Base-by-base conservation (phyloP, 2,797 vertebrate species). In the Epinephelus coioides region DNA sequence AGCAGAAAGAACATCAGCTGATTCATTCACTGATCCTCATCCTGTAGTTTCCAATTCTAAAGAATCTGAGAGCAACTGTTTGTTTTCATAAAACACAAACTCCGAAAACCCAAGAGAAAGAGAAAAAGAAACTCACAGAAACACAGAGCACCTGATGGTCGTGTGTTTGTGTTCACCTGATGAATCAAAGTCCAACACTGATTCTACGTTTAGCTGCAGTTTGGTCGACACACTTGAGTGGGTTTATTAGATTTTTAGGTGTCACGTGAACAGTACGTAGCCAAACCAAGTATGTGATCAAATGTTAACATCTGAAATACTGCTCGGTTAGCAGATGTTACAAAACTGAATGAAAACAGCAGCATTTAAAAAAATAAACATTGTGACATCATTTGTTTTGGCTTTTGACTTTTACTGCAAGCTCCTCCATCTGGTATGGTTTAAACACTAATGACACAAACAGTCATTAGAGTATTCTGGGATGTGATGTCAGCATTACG, bases 401-500 rank as follows among this genome's bases (percentile, higher is more conserved):
- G 10, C 56, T 67, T 73, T 47, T 53, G 50, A n/a, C 13, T 40
- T 60, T 61, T 15, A 17, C 7, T 4, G 30, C 60, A 66, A 65
- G 8, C 21, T 40, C 27, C 21, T 27, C 67, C 50, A 30, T 67
- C 79, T 81, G 68, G 11, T 38, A 19, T 8, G 55, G 61, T 67
- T 81, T 75, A 47, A 47, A 75, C 34, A 34, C 7, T 34, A 6
- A 34, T 69, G 23, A 74, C 43, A 46, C 27, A 34, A 54, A 38
- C 27, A 10, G 23, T n/a, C 49, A n/a, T 25, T 17, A 14, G 49
- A 55, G 11, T 3, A 43, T 44, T 78, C 11, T 71, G 76, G 44
- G 61, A 70, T n/a, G 40, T 40, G n/a, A 13, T 57, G 34, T 11
- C 25, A 47, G 25, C 40, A 21, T 30, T 46, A 46, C 15, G 43